These are phyloP conservation scores for Drosophila oshimai DNA, from an alignment of 1,140 invertebrate genomes.

Conservation along the genomic window DNA sequence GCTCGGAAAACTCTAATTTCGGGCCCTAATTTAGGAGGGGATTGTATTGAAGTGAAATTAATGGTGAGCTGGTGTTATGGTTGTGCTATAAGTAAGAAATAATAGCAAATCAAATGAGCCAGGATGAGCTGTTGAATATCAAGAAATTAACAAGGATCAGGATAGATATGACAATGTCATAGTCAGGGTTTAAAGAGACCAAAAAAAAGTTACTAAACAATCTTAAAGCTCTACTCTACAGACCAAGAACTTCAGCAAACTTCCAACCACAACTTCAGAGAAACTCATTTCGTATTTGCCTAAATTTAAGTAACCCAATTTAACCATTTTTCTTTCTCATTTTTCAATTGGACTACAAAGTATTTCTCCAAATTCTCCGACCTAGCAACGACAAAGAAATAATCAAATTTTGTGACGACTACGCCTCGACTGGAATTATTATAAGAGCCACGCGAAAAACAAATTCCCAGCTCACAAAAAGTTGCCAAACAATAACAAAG, in stretches of 20 bases:
- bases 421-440: slow-evolving; percentile 34
- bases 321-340: neutral
- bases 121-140: neutral
- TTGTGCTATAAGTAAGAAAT: slow-evolving; percentile 17
- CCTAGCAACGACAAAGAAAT: slow-evolving; percentile 32
- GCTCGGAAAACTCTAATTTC: slow-evolving; percentile 34
- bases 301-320: slow-evolving; percentile 2
- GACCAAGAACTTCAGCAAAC: neutral
- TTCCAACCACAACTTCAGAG: neutral
- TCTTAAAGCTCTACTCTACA: neutral
- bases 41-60: slow-evolving; percentile 26
- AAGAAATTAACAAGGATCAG: slow-evolving; percentile 1
- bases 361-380: neutral
- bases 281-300: neutral
- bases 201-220: too few species aligned
- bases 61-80: neutral
- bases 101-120: slow-evolving; percentile 11
- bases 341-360: slow-evolving; percentile 5
- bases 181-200: too few species aligned
- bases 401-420: slow-evolving; percentile 37
- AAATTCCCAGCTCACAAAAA: slow-evolving; percentile 36
- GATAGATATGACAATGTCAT: too few species aligned
- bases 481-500: slow-evolving; percentile 34
- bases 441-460: slow-evolving; percentile 16
- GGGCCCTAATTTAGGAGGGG: neutral